Base-by-base conservation (phyloP, 2,888 invertebrate genomes). In the Andrena trimmerana region DNA sequence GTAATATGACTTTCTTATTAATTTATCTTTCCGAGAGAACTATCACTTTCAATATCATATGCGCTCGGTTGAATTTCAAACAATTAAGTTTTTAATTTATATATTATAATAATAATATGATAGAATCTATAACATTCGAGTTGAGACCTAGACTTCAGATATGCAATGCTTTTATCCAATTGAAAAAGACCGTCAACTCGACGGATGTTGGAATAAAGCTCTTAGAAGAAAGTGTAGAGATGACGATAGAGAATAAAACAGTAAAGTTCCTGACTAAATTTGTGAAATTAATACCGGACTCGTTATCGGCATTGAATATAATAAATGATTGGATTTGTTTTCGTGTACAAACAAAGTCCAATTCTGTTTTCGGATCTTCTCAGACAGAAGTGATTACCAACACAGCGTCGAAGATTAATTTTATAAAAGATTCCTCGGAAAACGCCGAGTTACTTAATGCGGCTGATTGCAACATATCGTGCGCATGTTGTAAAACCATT, bases 241-340 rank as follows among this genome's bases (percentile, higher is more conserved):
- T 93, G 16, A 57, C 81, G 54, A 79, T 92, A n/a, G 88, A 88
- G 48, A 76, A 89, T 7, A 78, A 86, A 69, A 85, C 65, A n/a
- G 86, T 87, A 72, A 89, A 71, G 42, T 73, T 93, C 16, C 77
- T 87, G 24, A 76, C 92, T 8, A 87, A 89, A 16, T 78, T 75
- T 16, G 81, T 93, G 3, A 92, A 90, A 82, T 83, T 94, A 27
- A 85, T 92, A 76, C 93, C 94, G 10, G 85, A 85, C 42, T 91
- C 93, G 0, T 71, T 94, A 13, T 93, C 94, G 3, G 90, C 90
- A 0, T 85, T 94, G 48, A 90, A 81, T 59, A 83, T 93, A 48
- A 79, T 81, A 1, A 87, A 89, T 10, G 89, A 88, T 72, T 94
- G 93, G 93, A 89, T 94, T 59, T 92, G 90, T 13, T 93, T 94